Percentiles rank a stretch among this genome's conserved stretches.
phyloP scores from a whole-genome alignment of 2,888 invertebrate genomes.

The Aquatica leii region DNA sequence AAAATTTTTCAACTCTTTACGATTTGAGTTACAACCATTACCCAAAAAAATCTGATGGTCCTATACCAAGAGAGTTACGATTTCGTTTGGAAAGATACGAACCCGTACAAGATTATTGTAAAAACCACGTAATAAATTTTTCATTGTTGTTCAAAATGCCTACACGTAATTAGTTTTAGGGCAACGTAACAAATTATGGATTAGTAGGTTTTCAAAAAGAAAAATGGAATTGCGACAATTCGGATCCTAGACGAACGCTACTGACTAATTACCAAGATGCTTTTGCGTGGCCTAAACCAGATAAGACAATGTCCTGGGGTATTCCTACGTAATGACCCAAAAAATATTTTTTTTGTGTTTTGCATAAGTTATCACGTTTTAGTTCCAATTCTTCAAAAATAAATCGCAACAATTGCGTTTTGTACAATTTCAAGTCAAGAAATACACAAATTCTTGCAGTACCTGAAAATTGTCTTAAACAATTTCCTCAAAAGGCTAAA shows the following conservation, averaged over 20 bases:
- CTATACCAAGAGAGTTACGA: slow-evolving; percentile 16
- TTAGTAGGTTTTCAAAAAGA: slow-evolving; percentile 19
- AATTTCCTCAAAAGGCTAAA: slow-evolving; percentile 1
- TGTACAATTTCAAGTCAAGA: slow-evolving; percentile 13
- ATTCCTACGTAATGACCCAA: slow-evolving; percentile 15
- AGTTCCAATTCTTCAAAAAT: slow-evolving; percentile 27
- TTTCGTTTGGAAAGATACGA: slow-evolving; percentile 24
- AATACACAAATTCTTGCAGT: slow-evolving; percentile 4
- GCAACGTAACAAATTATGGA: slow-evolving; percentile 22
- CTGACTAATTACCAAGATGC: slow-evolving; percentile 25
- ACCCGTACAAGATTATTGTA: slow-evolving; percentile 28
- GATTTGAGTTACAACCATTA: slow-evolving; percentile 26
- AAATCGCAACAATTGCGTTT: not conserved
- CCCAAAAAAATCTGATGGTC: slow-evolving; percentile 20
- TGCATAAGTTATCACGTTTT: not conserved
- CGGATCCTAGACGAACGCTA: slow-evolving; percentile 24
- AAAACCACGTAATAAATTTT: slow-evolving; percentile 24
- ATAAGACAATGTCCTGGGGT: not conserved
- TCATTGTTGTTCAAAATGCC: not conserved
- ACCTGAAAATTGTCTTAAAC: slow-evolving; percentile 10
- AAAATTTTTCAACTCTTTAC: slow-evolving; percentile 27
- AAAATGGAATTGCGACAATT: slow-evolving; percentile 21
- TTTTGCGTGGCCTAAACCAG: slow-evolving; percentile 12
- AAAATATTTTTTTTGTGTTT: not conserved
- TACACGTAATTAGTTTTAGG: slow-evolving; percentile 12